Percentiles rank a stretch among this genome's conserved stretches.
Evolutionary conservation across 2,797 vertebrate species (phyloP).

Genomic region (Pangasius mekongensis): DNA sequence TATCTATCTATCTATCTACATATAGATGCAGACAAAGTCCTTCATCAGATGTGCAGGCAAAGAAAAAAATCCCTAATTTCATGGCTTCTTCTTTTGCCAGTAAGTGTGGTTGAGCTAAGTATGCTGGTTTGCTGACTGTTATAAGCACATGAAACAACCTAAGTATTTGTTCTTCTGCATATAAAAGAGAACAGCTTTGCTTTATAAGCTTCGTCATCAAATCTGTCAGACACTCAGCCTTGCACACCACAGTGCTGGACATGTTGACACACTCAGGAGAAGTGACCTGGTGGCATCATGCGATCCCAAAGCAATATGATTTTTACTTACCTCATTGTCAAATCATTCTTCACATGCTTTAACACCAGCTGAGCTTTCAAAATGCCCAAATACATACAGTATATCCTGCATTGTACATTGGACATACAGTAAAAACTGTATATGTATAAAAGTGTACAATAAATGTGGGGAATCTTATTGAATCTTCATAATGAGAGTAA

Average conservation of each 20-base stretch:
- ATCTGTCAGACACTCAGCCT: constrained; percentile 1
- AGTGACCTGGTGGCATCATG: background rate
- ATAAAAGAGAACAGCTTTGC: constrained; percentile 8
- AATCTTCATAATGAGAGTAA: background rate
- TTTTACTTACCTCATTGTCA: background rate
- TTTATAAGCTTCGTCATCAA: constrained; percentile 25
- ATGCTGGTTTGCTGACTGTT: background rate
- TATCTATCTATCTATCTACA: background rate
- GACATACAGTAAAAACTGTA: too few species aligned
- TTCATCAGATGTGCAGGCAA: background rate
- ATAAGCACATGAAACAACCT: constrained; percentile 28
- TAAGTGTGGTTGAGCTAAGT: background rate
- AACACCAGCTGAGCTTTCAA: background rate
- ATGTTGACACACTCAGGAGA: background rate
- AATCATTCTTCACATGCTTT: background rate
- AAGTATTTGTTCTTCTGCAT: constrained; percentile 28
- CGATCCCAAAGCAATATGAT: background rate
- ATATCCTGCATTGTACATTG: background rate
- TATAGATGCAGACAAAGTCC: background rate
- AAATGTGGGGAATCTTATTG: background rate
- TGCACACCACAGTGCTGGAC: background rate
- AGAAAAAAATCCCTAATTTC: background rate
- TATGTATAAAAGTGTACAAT: background rate
- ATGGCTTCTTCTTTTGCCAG: background rate
- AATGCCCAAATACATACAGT: background rate